Conservation (phyloP, 1,140 invertebrate species). For the Pseudachorutes palmiensis region DNA sequence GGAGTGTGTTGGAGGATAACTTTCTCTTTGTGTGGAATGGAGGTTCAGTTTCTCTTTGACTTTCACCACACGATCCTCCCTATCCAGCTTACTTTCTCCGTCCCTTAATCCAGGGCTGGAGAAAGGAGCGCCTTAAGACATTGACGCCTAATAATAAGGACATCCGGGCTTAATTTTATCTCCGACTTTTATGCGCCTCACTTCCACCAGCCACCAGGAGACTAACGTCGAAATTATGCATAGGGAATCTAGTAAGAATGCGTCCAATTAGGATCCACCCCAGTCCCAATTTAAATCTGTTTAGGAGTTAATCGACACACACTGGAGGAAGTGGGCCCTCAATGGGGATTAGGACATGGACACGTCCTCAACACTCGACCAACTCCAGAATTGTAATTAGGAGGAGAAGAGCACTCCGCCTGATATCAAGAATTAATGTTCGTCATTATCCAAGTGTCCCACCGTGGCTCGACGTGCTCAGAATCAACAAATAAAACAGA, state of each 20-base stretch:
- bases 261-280: not conserved
- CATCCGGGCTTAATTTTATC: slow-evolving; percentile 4
- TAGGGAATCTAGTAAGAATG: not conserved
- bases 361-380: not conserved
- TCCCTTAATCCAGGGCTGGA: not conserved
- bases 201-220: not conserved
- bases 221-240: not conserved
- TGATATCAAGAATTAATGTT: slow-evolving; percentile 9
- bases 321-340: not conserved
- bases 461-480: not conserved
- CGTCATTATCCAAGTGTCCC: slow-evolving; percentile 1
- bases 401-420: not conserved
- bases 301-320: slow-evolving; percentile 10
- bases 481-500: not conserved
- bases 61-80: slow-evolving; percentile 7
- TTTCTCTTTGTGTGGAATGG: not conserved
- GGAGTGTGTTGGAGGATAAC: not conserved
- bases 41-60: slow-evolving; percentile 9
- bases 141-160: not conserved
- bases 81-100: not conserved
- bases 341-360: not conserved
- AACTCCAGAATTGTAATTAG: slow-evolving; percentile 2
- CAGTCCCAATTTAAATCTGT: slow-evolving; percentile 3
- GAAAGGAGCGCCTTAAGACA: not conserved
- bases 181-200: not conserved